Evolutionary conservation across 1,140 invertebrate genomes (phyloP).

Genomic region (Yoshiicerus persimilis): DNA sequence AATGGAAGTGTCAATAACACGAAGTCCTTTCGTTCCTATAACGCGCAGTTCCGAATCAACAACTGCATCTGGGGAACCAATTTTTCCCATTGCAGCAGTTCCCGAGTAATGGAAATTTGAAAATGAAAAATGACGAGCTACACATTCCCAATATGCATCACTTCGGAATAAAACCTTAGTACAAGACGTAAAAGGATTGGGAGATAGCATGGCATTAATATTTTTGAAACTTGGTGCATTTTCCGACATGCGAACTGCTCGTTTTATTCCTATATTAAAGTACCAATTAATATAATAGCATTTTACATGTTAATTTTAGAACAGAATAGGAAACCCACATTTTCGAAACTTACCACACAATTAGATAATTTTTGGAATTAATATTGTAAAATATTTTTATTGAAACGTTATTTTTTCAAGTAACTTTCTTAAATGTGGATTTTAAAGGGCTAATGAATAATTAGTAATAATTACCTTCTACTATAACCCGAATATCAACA

Average conservation of each 20-base stretch:
- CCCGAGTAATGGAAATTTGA: conserved; percentile 48
- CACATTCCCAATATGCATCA: conserved; percentile 42
- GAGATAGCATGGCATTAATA: not conserved
- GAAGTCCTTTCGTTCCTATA: conserved; percentile 46
- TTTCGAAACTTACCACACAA: no score
- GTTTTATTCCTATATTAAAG: not conserved
- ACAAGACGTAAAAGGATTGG: conserved; percentile 31
- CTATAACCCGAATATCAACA: not conserved
- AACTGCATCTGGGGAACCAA: conserved; percentile 47
- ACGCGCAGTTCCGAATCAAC: conserved; percentile 37
- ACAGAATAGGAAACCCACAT: no score
- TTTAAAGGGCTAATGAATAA: no score
- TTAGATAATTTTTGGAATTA: no score
- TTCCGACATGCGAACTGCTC: not conserved
- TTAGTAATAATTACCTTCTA: not conserved
- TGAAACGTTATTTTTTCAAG: no score
- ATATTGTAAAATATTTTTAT: no score
- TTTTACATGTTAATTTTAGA: no score
- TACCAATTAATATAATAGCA: no score
- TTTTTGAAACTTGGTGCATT: not conserved
- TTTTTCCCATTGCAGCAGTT: conserved; percentile 33
- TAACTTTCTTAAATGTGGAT: no score
- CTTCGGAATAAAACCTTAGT: conserved; percentile 20
- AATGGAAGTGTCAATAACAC: conserved; percentile 54
- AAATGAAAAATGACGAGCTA: conserved; percentile 33